Evolutionary conservation across 2,797 vertebrate genomes (phyloP), one percentile per base, ranked within the genome.

Genomic region (Babyrousa celebensis): DNA sequence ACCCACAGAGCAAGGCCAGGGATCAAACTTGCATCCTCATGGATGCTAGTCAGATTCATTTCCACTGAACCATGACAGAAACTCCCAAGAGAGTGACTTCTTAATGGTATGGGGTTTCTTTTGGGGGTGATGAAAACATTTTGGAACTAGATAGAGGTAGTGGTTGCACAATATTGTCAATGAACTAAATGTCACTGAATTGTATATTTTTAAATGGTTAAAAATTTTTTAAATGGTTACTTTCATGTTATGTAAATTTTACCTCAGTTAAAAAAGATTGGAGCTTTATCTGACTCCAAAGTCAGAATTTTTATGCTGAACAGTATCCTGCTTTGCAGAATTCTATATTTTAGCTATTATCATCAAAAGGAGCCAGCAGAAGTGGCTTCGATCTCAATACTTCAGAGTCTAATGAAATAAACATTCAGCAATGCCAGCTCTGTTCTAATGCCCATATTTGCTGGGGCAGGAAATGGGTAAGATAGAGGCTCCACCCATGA

Each of bases 241-340:
- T 74, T 87, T 87, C n/a, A 23, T 88, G 60, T 77, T 82, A 82
- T 6, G 1, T 36, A 40, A 70, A 5, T 56, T 85, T 85, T 75
- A 52, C 67, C 52, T 29, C 32, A 71, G 3, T 65, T 65, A 27
- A 71, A 48, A 87, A 77, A 77, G 65, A 54, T 12, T 78, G 72
- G 78, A 95, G 32, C 15, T 40, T 56, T 84, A 71, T 71, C 60
- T 78, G 71, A 83, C 36, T 95, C 29, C 52, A 95, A 32, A 40
- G 25, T 23, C 70, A 92, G 72, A 75, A 67, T 62, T 70, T 85
- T 78, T 90, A 32, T 62, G 27, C 40, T 52, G 21, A 71, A 58
- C 17, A 58, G 14, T 60, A 71, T 40, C 6, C n/a, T 63, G 11
- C 58, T 80, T 95, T 91, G 32, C 25, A 58, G 56, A 84, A 84